Conservation (phyloP, 1,140 invertebrate species). For the Contarinia nasturtii region DNA sequence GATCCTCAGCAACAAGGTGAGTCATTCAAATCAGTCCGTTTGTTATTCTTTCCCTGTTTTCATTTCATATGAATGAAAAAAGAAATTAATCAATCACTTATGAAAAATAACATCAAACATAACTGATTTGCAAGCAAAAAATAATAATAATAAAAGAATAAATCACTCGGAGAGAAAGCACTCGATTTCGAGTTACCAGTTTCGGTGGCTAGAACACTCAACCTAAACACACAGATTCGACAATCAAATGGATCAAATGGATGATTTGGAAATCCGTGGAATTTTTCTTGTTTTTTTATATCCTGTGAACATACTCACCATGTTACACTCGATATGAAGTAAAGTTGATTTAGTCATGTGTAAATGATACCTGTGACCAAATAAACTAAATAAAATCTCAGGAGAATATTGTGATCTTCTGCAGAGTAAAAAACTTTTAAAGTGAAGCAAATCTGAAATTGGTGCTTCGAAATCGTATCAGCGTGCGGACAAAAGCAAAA, state of each 20-base stretch:
- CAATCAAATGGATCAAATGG: neutral
- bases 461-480: conserved; percentile 4
- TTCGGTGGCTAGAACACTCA: neutral
- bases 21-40: too few species aligned
- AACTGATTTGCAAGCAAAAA: neutral
- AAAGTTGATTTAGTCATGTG: neutral
- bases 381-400: neutral
- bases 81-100: neutral
- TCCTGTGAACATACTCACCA: neutral
- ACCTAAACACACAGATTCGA: too few species aligned
- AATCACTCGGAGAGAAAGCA: neutral
- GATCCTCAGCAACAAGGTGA: conserved; percentile 32
- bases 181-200: conserved; percentile 7
- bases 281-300: neutral
- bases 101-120: conserved; percentile 1
- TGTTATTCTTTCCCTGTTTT: neutral
- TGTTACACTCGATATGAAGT: neutral
- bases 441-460: conserved; percentile 1
- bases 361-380: neutral
- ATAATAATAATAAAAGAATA: conserved; percentile 1
- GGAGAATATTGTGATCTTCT: neutral
- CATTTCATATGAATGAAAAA: neutral
- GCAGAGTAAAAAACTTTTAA: neutral
- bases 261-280: neutral
- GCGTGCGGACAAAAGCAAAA: neutral